Conservation (phyloP, 2,888 invertebrate genomes). For the Halictus quadricinctus region DNA sequence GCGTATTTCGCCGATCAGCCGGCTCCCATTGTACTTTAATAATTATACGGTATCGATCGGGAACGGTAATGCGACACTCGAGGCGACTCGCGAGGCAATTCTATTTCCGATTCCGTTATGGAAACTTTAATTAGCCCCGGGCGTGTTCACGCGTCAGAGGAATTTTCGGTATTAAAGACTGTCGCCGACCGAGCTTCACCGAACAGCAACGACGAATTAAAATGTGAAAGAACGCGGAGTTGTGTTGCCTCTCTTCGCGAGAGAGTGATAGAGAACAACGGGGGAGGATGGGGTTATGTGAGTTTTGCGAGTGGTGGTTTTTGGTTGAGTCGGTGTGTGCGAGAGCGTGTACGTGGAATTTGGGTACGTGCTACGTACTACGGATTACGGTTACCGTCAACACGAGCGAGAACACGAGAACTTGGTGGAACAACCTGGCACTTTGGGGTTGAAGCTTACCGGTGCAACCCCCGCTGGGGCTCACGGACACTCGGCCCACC, state of each 20-base stretch:
- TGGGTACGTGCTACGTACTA: constrained; percentile 79
- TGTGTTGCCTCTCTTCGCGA: background rate
- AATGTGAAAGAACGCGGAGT: background rate
- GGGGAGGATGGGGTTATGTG: background rate
- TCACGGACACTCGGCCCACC: constrained; percentile 81
- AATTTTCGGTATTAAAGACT: background rate
- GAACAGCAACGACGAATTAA: background rate
- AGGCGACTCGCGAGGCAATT: background rate
- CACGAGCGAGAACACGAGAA: constrained; percentile 80
- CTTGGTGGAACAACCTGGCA: constrained; percentile 79
- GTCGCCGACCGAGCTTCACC: background rate
- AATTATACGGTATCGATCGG: constrained; percentile 35
- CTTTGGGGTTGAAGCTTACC: constrained; percentile 81
- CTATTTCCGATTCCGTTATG: background rate
- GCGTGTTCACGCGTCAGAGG: background rate
- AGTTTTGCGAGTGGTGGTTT: background rate
- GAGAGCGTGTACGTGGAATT: constrained; percentile 61
- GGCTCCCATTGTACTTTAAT: constrained; percentile 28
- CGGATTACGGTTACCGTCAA: constrained; percentile 80
- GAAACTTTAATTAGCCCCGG: constrained; percentile 12
- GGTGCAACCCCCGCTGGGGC: constrained; percentile 82
- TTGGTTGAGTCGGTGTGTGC: background rate
- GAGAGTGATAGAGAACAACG: background rate
- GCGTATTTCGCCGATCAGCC: constrained; percentile 32
- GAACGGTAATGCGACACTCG: background rate